A percentile compares a stretch with the other conserved stretches of the same genome.
Conservation (phyloP, 2,113 vertebrate genomes). For the Pogonocichla stellata region DNA sequence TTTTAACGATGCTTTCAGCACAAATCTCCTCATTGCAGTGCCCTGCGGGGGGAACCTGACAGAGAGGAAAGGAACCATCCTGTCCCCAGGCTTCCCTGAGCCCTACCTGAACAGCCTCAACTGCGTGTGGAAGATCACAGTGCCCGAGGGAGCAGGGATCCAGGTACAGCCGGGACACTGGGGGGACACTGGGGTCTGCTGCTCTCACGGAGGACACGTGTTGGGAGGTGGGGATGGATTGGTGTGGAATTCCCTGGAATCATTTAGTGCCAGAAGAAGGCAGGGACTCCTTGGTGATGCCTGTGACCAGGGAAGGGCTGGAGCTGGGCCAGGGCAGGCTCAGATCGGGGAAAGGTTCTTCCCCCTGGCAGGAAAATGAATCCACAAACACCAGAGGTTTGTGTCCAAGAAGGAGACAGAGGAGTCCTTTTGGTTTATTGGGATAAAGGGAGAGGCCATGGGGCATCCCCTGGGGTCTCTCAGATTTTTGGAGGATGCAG, state of each 20-base stretch:
- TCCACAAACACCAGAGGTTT: no score
- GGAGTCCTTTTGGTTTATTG: no score
- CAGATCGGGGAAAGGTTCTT: not conserved
- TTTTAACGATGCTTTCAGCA: fast-evolving
- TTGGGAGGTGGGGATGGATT: fast-evolving
- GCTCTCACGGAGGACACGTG: fast-evolving
- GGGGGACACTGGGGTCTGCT: not conserved
- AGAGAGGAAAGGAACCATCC: conserved; percentile 90
- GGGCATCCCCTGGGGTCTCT: no score
- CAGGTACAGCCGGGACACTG: conserved; percentile 76
- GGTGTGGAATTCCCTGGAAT: not conserved
- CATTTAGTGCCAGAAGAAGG: not conserved
- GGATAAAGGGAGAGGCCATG: no score
- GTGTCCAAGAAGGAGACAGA: no score
- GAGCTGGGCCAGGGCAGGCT: not conserved
- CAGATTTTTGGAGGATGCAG: no score
- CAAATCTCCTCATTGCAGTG: conserved; percentile 71
- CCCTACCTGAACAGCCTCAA: conserved; percentile 98
- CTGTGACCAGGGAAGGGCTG: not conserved
- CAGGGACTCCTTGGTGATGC: not conserved
- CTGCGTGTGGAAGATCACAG: conserved; percentile 97
- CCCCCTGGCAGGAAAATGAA: no score
- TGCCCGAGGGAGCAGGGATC: conserved; percentile 95
- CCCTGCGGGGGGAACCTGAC: conserved; percentile 96
- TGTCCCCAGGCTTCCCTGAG: conserved; percentile 95